These are phyloP conservation scores for Pissodes strobi DNA, from an alignment of 1,140 invertebrate species.

Conservation along the genomic window DNA sequence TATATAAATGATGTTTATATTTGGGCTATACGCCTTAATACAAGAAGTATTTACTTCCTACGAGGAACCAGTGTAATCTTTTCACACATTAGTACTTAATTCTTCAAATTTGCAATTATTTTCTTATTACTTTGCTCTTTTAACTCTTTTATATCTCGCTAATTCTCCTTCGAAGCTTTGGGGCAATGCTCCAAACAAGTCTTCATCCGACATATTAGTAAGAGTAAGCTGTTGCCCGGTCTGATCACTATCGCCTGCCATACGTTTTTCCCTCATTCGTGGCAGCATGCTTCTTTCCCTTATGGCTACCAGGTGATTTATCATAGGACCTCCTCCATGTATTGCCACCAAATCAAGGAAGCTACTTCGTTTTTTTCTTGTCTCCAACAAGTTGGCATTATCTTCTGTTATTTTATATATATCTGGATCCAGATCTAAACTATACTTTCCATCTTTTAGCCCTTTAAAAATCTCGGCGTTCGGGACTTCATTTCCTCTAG, in stretches of 20 bases:
- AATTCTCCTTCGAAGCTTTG: slow-evolving; percentile 51
- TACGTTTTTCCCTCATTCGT: slow-evolving; percentile 22
- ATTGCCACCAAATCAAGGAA: slow-evolving; percentile 38
- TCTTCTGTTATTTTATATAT: slow-evolving; percentile 13
- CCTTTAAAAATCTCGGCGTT: no score
- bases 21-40: no score
- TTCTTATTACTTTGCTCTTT: no score
- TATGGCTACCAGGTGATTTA: slow-evolving; percentile 37
- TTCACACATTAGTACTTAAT: no score
- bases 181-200: slow-evolving; percentile 52
- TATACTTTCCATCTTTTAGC: slow-evolving; percentile 26
- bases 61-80: no score
- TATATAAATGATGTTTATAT: no score
- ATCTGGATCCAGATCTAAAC: slow-evolving; percentile 31
- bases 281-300: slow-evolving; percentile 40
- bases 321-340: slow-evolving; percentile 37
- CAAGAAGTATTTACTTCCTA: no score
- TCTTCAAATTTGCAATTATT: no score
- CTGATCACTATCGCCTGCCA: slow-evolving; percentile 26
- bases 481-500: no score
- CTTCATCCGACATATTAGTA: slow-evolving; percentile 46
- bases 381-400: neutral
- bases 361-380: slow-evolving; percentile 36
- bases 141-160: slow-evolving; percentile 51
- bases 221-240: slow-evolving; percentile 37